phyloP scores from a whole-genome alignment of 2,888 invertebrate species.

The Atrina japonica region DNA sequence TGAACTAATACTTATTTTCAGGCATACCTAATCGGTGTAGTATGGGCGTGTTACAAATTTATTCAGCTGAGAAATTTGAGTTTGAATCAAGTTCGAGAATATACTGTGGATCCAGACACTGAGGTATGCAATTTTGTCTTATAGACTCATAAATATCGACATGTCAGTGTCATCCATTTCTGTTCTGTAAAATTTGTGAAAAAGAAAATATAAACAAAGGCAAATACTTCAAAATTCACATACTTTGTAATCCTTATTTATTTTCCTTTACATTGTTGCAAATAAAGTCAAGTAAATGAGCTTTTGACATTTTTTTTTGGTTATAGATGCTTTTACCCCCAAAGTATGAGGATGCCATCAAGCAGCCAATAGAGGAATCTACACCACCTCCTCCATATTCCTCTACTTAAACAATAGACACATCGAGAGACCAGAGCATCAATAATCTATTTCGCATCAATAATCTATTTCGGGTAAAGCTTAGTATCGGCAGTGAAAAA shows the following conservation, averaged over 20 bases:
- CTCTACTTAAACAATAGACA: not conserved
- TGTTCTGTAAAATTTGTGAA: no score
- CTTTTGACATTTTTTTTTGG: not conserved
- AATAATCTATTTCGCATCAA: no score
- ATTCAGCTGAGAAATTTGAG: slow-evolving; percentile 65
- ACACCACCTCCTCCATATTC: slow-evolving; percentile 58
- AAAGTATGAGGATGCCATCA: slow-evolving; percentile 79
- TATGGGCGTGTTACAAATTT: slow-evolving; percentile 80
- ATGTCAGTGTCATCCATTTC: no score
- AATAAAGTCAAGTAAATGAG: not conserved
- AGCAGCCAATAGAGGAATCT: slow-evolving; percentile 53
- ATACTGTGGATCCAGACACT: slow-evolving; percentile 67
- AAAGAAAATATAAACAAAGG: no score
- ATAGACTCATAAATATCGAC: no score
- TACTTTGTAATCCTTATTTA: no score
- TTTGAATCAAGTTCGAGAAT: slow-evolving; percentile 65
- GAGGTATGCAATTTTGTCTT: slow-evolving; percentile 57
- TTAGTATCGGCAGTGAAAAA: no score
- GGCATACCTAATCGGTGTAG: slow-evolving; percentile 80
- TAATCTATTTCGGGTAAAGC: no score
- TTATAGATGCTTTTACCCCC: slow-evolving; percentile 79
- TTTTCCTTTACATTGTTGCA: not conserved
- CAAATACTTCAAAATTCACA: no score
- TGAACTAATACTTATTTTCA: slow-evolving; percentile 51
- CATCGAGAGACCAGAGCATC: no score